Conservation (phyloP, 2,797 vertebrate genomes). For the Pangasius mekongensis region DNA sequence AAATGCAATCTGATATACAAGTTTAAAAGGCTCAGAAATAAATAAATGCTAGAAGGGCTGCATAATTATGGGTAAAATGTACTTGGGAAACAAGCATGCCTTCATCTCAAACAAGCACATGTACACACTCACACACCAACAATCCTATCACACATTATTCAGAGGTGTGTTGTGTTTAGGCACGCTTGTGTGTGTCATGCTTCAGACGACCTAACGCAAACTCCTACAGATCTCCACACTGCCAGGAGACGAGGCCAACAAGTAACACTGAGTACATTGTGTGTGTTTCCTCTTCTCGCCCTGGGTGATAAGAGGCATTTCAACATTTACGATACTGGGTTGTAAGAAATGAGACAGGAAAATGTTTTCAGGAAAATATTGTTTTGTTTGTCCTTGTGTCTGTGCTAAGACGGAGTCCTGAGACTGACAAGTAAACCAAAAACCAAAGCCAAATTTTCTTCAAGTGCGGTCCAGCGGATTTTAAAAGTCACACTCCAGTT, state of each 20-base stretch:
- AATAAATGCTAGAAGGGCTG: neutral
- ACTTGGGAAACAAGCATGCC: neutral
- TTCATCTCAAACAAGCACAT: neutral
- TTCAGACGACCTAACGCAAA: conserved; percentile 32
- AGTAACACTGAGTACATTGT: neutral
- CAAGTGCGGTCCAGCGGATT: too few relatives aligned
- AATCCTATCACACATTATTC: neutral
- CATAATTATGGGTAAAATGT: neutral
- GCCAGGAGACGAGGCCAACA: conserved; percentile 2
- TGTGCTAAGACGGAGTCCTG: neutral
- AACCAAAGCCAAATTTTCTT: neutral
- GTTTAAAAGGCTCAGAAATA: neutral
- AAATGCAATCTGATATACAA: neutral
- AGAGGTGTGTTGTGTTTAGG: conserved; percentile 41
- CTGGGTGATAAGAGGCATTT: neutral
- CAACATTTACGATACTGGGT: neutral
- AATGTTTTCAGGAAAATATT: neutral
- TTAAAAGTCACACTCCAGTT: neutral
- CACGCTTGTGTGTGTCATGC: conserved; percentile 40
- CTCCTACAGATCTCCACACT: neutral
- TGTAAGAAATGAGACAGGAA: neutral
- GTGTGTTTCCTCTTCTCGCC: neutral
- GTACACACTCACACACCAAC: neutral
- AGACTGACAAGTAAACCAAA: neutral
- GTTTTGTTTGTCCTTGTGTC: neutral